Conservation (phyloP, 2,113 vertebrate genomes). For the Chaenocephalus aceratus region DNA sequence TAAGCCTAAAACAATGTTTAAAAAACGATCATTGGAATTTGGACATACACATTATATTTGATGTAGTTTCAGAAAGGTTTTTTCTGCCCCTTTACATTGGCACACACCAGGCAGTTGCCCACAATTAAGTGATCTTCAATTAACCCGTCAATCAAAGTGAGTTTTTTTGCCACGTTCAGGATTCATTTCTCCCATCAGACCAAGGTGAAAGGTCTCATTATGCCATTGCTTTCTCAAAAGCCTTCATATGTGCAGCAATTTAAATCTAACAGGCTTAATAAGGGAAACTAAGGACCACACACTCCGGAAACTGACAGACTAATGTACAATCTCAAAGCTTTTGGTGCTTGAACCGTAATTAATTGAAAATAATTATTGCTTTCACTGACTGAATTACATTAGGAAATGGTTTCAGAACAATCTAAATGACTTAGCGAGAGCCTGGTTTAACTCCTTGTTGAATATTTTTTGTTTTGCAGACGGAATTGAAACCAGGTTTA, state of each 20-base stretch:
- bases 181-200: slow-evolving; percentile 53
- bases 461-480: slow-evolving; percentile 29
- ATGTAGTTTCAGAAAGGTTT: neutral
- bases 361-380: slow-evolving; percentile 71
- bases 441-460: slow-evolving; percentile 31
- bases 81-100: neutral
- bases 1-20: neutral
- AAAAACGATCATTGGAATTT: neutral
- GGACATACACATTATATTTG: neutral
- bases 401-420: slow-evolving; percentile 35
- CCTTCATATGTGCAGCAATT: slow-evolving; percentile 50
- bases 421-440: slow-evolving; percentile 32
- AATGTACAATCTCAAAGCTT: slow-evolving; percentile 54
- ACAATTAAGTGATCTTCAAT: slow-evolving; percentile 35
- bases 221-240: slow-evolving; percentile 65
- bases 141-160: slow-evolving; percentile 55
- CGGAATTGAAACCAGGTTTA: slow-evolving; percentile 18
- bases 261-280: slow-evolving; percentile 58
- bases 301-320: slow-evolving; percentile 43
- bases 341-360: slow-evolving; percentile 61
- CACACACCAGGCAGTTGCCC: neutral
- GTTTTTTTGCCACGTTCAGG: slow-evolving; percentile 22
- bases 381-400: slow-evolving; percentile 52
- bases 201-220: slow-evolving; percentile 72
- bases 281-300: slow-evolving; percentile 36